Evolutionary conservation across 2,113 vertebrate genomes (phyloP), one percentile per base, ranked within the genome.

Genomic region (Pelecanoides urinatrix): DNA sequence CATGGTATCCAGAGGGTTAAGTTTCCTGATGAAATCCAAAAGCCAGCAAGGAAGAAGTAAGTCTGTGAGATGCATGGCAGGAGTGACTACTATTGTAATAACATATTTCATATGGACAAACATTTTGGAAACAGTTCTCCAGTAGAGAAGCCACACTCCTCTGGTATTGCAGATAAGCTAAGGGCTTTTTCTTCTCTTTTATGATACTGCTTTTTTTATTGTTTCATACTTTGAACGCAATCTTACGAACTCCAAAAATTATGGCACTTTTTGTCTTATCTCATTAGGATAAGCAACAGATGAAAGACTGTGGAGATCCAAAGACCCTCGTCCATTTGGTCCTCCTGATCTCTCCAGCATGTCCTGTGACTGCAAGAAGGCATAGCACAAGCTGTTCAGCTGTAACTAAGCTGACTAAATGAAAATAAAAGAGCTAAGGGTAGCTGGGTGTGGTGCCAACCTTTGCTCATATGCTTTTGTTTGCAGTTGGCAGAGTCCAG

Each of bases 391-490:
- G 56, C 63, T 91, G 32, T 61, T 94, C 86, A 65, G 50, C 75
- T 92, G 88, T 88, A 82, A 83, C 70, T 68, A 78, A 72, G 88
- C 76, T 92, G 85, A 95, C 89, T 87, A 82, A 80, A 89, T 38
- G 73, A 93, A 96, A 96, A 96, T 89, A 96, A 73, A 93, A 18
- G 7, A 44, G 42, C 22, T n/a, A 58, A 86, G 75, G 73, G 85
- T 80, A 77, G 47, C 21, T 0, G 17, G 96, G 92, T 74, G 88
- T 91, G 93, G 94, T 65, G 62, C 59, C 90, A 91, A 86, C 86
- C 95, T 96, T 95, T 90, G 67, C 45, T 91, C 86, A 76, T 88
- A 47, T 88, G 87, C 82, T 85, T 86, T 79, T 96, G 49, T 94
- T 97, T 96, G 79, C 77, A 71, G 89, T 88, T 95, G 83, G 63